Evolutionary conservation across 2,888 invertebrate species (phyloP).

Genomic region (Nymphalis urticae): DNA sequence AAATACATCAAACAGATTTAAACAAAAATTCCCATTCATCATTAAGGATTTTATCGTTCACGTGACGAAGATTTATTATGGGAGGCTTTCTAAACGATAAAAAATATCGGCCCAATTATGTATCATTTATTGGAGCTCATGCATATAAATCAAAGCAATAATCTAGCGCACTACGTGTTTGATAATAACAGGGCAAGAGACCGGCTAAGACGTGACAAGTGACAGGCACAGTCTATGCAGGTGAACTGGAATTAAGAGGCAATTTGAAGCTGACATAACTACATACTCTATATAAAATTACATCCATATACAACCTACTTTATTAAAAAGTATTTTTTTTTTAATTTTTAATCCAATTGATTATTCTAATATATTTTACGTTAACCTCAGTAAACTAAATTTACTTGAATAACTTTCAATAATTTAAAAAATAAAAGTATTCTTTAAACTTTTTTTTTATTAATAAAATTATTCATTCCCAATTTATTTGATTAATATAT

Average conservation of each 20-base stretch:
- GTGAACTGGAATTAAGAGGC: conserved; percentile 1
- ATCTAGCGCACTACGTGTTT: conserved; percentile 47
- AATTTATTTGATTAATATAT: no score
- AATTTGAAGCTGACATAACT: no score
- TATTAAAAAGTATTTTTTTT: neutral
- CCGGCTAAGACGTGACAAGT: conserved; percentile 43
- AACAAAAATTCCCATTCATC: conserved; percentile 43
- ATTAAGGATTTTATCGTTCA: conserved; percentile 44
- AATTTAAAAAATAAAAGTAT: no score
- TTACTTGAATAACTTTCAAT: no score
- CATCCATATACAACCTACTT: neutral
- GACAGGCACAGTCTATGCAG: conserved; percentile 33
- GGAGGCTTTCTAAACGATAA: conserved; percentile 55
- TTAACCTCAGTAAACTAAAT: no score
- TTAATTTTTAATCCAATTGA: neutral
- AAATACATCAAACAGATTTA: conserved; percentile 37
- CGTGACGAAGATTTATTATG: conserved; percentile 67
- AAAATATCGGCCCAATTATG: conserved; percentile 66
- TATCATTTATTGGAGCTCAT: conserved; percentile 69
- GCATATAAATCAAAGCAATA: conserved; percentile 75
- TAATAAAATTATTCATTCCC: no score
- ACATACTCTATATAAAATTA: no score
- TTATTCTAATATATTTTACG: no score
- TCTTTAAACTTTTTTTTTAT: no score
- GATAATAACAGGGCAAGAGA: conserved; percentile 60